Percentiles rank a stretch among this genome's conserved stretches.
Evolutionary conservation across 2,797 vertebrate genomes (phyloP).

Genomic region (Peromyscus eremicus): DNA sequence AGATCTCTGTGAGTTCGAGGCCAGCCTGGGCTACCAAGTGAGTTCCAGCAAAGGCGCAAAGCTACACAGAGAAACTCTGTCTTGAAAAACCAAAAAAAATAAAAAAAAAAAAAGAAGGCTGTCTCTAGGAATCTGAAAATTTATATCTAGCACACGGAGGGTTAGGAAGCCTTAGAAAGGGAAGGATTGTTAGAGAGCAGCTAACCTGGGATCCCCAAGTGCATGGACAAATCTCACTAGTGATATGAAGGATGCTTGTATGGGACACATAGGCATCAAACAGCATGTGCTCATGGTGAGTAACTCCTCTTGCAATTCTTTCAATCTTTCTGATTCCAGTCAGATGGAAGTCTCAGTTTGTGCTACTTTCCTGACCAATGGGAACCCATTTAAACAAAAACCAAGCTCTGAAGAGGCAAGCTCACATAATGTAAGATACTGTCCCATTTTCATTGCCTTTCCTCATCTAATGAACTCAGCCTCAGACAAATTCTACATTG

Average conservation of each 20-base stretch:
- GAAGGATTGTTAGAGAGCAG: neutral
- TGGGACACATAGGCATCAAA: neutral
- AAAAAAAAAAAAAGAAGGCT: too few species aligned
- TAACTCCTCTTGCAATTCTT: neutral
- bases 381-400: conserved; percentile 47
- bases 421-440: neutral
- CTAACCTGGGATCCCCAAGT: neutral
- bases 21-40: too few species aligned
- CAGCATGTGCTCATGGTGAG: neutral
- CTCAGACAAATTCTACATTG: neutral
- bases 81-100: too few species aligned
- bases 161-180: neutral
- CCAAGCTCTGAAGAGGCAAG: neutral
- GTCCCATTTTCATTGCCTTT: neutral
- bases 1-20: too few species aligned
- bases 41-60: too few species aligned
- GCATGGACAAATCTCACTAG: neutral
- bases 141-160: neutral
- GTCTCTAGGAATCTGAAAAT: conserved; percentile 18
- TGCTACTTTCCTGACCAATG: neutral
- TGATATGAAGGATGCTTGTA: neutral
- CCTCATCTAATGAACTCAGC: neutral
- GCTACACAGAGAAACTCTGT: too few species aligned
- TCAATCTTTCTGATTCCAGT: neutral
- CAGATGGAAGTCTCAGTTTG: conserved; percentile 13